Evolutionary conservation across 2,888 invertebrate genomes (phyloP).

Genomic region (Drosophila kanekoi): DNA sequence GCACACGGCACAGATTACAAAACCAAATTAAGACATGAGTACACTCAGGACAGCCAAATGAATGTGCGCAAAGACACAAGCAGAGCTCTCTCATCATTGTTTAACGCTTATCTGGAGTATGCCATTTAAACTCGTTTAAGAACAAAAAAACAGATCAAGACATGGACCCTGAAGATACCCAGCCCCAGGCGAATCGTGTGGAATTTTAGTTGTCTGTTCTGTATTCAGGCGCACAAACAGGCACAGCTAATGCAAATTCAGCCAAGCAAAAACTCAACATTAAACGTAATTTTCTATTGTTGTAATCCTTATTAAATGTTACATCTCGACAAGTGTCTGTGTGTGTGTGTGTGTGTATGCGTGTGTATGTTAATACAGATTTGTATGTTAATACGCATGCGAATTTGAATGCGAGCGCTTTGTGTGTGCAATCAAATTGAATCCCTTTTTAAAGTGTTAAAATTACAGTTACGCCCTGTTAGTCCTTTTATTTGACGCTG

Average conservation of each 20-base stretch:
- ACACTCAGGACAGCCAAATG: background rate
- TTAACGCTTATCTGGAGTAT: slow-evolving; percentile 19
- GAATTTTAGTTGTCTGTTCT: slow-evolving; percentile 30
- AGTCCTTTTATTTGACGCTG: slow-evolving; percentile 52
- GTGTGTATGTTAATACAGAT: slow-evolving; percentile 39
- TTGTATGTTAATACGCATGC: slow-evolving; percentile 65
- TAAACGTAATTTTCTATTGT: slow-evolving; percentile 74
- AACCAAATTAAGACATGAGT: background rate
- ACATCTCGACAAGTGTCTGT: slow-evolving; percentile 21
- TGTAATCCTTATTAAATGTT: slow-evolving; percentile 73
- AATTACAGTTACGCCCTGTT: slow-evolving; percentile 59
- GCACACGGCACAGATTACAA: slow-evolving; percentile 2
- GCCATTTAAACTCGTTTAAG: slow-evolving; percentile 38
- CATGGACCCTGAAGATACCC: background rate
- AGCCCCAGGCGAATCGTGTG: background rate
- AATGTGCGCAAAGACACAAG: background rate
- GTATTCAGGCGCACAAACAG: slow-evolving; percentile 18
- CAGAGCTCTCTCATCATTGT: slow-evolving; percentile 13
- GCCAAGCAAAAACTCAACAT: slow-evolving; percentile 66
- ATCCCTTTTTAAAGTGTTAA: slow-evolving; percentile 61
- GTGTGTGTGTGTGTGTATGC: slow-evolving; percentile 5
- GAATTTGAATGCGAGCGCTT: slow-evolving; percentile 60
- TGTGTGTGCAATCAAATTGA: slow-evolving; percentile 65
- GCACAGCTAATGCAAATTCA: slow-evolving; percentile 57
- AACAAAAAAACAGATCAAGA: slow-evolving; percentile 5